Conservation (phyloP, 2,888 invertebrate species). For the Mythimna ferrago region DNA sequence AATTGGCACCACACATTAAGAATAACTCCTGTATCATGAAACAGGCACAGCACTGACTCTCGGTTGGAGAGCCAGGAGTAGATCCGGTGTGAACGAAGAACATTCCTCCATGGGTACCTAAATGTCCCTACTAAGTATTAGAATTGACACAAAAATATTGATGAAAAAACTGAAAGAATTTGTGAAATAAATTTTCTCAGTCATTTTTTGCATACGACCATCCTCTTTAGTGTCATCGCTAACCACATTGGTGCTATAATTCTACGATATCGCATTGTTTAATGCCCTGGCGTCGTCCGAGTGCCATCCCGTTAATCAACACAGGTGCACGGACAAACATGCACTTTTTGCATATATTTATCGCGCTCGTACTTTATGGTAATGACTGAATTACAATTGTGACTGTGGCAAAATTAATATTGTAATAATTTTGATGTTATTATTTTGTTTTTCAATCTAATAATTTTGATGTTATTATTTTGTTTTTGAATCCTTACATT, state of each 20-base stretch:
- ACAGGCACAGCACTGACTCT: no score
- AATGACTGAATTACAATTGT: conserved; percentile 50
- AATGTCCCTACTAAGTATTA: no score
- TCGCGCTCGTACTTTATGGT: conserved; percentile 43
- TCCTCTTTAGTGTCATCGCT: conserved; percentile 67
- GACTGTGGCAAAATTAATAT: conserved; percentile 28
- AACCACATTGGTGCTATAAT: conserved; percentile 72
- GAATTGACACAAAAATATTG: not conserved
- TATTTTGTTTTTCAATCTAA: not conserved
- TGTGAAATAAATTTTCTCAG: not conserved
- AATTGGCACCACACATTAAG: no score
- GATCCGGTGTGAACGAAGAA: no score
- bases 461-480: no score
- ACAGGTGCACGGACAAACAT: conserved; percentile 64
- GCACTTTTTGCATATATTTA: conserved; percentile 53
- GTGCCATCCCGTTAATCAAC: conserved; percentile 65
- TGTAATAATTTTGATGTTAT: conserved; percentile 5
- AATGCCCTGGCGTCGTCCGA: conserved; percentile 64
- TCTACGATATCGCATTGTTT: conserved; percentile 75
- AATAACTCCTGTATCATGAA: no score
- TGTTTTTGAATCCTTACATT: no score
- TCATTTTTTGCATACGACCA: conserved; percentile 54
- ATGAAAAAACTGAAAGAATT: not conserved
- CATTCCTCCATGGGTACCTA: no score
- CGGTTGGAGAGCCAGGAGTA: no score